Base-by-base conservation (phyloP, 2,113 vertebrate genomes). In the Vulpes vulpes region DNA sequence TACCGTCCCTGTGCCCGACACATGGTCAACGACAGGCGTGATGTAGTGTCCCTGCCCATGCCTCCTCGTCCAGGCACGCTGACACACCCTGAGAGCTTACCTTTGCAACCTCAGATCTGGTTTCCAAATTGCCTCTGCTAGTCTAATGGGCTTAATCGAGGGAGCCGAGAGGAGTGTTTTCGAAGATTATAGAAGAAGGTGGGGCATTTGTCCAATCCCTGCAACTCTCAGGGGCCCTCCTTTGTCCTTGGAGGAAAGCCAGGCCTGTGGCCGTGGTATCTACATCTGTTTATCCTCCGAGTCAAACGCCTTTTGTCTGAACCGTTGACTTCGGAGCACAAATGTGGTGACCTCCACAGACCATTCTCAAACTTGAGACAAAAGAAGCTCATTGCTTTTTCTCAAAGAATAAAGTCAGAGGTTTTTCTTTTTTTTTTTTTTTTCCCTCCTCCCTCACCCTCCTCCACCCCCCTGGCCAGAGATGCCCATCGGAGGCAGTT, bases 251-350 rank as follows among this genome's bases (percentile, higher is more conserved):
- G 98, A 98, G 55, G 93, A 64, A 94, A 97, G 98, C 98, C 98
- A 98, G 65, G 95, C 91, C 98, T 98, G 98, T 95, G 98, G 98
- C 98, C 98, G 92, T 96, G 95, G 93, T 98, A 98, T 98, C 99
- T 99, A 98, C 98, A 99, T 99, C 98, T 99, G 98, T 99, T 99
- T 98, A 98, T 98, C 98, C 98, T 98, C 97, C 91, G 82, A 97
- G 97, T 98, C 98, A 98, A 98, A 98, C 93, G 90, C 98, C 97
- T 98, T 98, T 98, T 98, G 97, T 98, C 98, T 97, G 97, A 96
- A 88, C 5, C 8, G 17, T 94, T 98, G 97, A 98, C 98, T 76
- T 74, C 43, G 89, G 98, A 98, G 96, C 98, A 98, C 95, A 88
- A 97, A 98, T 96, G 98, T 97, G 98, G 98, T 98, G 98, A 99